Evolutionary conservation across 2,113 vertebrate genomes (phyloP).

Genomic region (Rhipidura dahli): DNA sequence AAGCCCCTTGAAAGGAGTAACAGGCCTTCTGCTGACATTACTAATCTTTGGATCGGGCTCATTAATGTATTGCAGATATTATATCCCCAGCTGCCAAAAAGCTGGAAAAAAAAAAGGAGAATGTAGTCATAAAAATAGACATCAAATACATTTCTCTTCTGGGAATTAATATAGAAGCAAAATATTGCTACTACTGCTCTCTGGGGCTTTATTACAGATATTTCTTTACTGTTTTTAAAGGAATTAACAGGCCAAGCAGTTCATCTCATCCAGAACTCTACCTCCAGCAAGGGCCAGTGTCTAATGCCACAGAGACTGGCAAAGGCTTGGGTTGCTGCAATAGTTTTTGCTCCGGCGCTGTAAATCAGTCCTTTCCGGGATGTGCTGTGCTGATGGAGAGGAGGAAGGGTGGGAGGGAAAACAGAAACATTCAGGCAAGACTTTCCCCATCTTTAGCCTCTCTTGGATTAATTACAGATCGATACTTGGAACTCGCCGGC

Average conservation of each 20-base stretch:
- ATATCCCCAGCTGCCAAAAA: conserved; percentile 23
- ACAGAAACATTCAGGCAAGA: neutral
- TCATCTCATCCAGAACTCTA: neutral
- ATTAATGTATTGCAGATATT: conserved; percentile 33
- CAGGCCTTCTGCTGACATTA: conserved; percentile 24
- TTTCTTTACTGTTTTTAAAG: neutral
- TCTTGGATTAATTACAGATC: conserved; percentile 18
- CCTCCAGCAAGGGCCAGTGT: neutral
- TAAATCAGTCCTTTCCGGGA: conserved; percentile 2
- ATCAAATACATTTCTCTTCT: conserved; percentile 13
- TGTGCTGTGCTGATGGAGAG: neutral
- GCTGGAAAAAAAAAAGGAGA: neutral
- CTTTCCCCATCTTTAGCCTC: neutral
- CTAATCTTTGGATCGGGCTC: conserved; percentile 31
- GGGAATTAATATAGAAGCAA: neutral
- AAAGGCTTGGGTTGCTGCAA: neutral
- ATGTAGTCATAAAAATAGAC: conserved; percentile 26
- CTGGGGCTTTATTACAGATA: neutral
- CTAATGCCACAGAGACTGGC: neutral
- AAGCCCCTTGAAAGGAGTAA: conserved; percentile 20
- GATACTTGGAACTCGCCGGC: neutral
- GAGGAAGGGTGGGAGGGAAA: neutral
- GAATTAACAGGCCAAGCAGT: neutral
- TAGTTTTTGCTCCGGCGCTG: neutral
- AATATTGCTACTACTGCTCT: neutral